Base-by-base conservation (phyloP, 2,797 vertebrate genomes). In the Poeciliopsis gracilis region DNA sequence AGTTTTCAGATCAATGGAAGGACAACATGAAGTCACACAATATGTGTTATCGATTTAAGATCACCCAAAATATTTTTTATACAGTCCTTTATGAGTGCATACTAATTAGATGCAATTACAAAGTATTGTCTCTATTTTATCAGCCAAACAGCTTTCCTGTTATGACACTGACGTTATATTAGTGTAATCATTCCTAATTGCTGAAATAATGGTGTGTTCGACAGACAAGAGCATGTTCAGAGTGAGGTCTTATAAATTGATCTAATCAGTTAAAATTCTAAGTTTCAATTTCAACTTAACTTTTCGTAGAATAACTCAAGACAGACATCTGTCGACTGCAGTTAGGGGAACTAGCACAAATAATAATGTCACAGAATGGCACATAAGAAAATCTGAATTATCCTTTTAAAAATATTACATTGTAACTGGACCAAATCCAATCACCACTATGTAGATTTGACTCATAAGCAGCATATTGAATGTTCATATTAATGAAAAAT, bases 381-480 rank as follows among this genome's bases (percentile, higher is more conserved):
- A 70, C 67, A 45, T 69, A 41, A 45, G 41, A 45, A 43, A 43
- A 45, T 70, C 43, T 13, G 51, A 51, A 66, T 20, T 13, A 6
- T 41, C 36, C 63, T 20, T 67, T 67, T 41, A 67, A 25, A 67
- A 41, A 36, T 18, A 18, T 38, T 66, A 75, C 74, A 33, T 53
- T 77, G 33, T 16, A 30, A 43, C 73, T 53, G 33, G 28, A 80
- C 12, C 63, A 79, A 76, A 67, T 23, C 20, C 2, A 20, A 67
- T 41, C 53, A 3, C 9, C 0, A 11, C 46, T 59, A 55, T 49
- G 30, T 76, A 4, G 0, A 4, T 41, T 23, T 0, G 16, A 13
- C 33, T 79, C 76, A 9, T 78, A 73, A 25, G 49, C 49, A 73
- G 38, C 83, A 86, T 82, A 87, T 84, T 86, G 82, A 89, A 87